These are phyloP conservation scores for Sylvia borin DNA, from an alignment of 2,797 vertebrate genomes.

Conservation along the genomic window DNA sequence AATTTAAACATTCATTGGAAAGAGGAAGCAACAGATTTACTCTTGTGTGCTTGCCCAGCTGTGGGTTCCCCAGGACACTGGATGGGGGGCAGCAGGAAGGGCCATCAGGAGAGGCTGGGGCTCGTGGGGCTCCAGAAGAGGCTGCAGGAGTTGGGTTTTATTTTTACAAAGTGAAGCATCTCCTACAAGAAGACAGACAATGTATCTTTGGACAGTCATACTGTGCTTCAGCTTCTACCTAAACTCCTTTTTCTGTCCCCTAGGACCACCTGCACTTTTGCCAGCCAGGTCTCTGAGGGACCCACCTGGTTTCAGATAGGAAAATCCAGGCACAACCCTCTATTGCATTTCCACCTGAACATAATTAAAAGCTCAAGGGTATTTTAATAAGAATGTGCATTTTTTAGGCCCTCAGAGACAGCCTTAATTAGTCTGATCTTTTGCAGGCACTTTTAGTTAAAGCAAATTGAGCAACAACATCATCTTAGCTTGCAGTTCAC, in stretches of 20 bases:
- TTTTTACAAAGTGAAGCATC: not conserved
- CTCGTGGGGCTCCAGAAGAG: not conserved
- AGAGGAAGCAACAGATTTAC: not conserved
- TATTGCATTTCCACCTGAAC: conserved; percentile 2
- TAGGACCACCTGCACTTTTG: not conserved
- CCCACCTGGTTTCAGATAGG: not conserved
- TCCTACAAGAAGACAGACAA: not conserved
- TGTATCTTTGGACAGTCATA: not conserved
- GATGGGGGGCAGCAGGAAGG: not conserved
- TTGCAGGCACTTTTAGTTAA: conserved; percentile 31
- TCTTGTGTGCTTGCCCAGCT: not conserved
- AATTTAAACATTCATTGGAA: not conserved
- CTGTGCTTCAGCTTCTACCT: not conserved
- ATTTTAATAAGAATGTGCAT: not conserved
- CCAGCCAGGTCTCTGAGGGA: not conserved
- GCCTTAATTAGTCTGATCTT: conserved; percentile 40
- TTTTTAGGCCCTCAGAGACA: conserved; percentile 21
- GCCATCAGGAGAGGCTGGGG: not conserved
- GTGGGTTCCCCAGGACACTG: not conserved
- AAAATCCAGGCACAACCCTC: not conserved
- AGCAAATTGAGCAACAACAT: conserved; percentile 9
- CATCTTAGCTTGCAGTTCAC: conserved; percentile 19
- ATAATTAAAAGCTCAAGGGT: conserved; percentile 27
- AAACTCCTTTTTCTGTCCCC: not conserved
- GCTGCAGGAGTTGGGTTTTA: not conserved